These are phyloP conservation scores for Macrotis lagotis DNA, from an alignment of 2,113 vertebrate species.

Conservation along the genomic window DNA sequence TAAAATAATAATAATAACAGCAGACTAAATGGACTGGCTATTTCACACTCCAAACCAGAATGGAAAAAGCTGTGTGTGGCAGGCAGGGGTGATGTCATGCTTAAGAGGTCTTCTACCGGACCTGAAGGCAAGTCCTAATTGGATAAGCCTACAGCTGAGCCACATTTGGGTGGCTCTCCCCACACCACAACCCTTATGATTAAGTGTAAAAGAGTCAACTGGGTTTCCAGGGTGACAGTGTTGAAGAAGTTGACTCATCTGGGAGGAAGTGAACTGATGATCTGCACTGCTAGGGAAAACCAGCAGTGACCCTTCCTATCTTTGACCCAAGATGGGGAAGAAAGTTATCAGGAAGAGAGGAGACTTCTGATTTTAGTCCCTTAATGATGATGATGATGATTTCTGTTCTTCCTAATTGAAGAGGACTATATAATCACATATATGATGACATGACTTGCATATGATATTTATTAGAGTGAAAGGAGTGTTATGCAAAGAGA, in stretches of 20 bases:
- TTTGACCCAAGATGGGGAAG: background rate
- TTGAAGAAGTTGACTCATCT: background rate
- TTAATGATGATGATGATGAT: no score
- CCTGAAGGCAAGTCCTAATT: background rate
- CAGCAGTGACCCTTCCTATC: background rate
- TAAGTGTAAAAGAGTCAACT: background rate
- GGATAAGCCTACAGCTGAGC: background rate
- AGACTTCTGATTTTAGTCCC: background rate
- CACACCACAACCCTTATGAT: background rate
- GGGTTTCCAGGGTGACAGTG: background rate
- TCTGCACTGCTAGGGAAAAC: background rate
- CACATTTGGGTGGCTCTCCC: background rate
- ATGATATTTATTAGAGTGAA: no score
- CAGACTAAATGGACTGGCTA: background rate
- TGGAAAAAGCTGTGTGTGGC: background rate
- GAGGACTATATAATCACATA: no score
- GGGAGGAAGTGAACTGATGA: background rate
- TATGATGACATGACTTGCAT: no score
- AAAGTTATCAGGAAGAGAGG: background rate
- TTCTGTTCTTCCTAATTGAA: no score
- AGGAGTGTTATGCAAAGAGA: no score
- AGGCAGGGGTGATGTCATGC: background rate
- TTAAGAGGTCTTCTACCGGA: background rate
- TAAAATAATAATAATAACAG: background rate
- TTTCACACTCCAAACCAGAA: background rate